Conservation (phyloP, 2,888 invertebrate species). For the Parnassius glacialis region DNA sequence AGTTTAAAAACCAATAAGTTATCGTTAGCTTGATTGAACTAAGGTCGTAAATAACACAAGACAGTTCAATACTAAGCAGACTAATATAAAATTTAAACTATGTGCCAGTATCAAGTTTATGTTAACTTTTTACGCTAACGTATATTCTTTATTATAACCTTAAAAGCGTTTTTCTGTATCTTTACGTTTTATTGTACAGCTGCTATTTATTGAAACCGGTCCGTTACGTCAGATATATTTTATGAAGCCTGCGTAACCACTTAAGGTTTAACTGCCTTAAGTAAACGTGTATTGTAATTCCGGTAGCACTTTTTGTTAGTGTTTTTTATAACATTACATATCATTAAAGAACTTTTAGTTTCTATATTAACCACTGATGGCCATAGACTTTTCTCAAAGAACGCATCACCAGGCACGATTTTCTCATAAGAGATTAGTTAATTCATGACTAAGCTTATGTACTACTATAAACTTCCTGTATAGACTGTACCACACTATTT, state of each 20-base stretch:
- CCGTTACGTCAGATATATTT: slow-evolving; percentile 25
- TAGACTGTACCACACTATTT: no score
- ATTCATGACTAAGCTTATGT: no score
- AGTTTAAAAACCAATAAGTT: no score
- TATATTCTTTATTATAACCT: slow-evolving; percentile 14
- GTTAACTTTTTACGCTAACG: slow-evolving; percentile 9
- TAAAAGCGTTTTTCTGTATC: slow-evolving; percentile 29
- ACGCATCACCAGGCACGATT: no score
- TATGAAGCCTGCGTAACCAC: slow-evolving; percentile 21
- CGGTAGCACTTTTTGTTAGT: slow-evolving; percentile 26
- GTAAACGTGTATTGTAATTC: slow-evolving; percentile 22
- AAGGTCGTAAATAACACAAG: slow-evolving; percentile 2
- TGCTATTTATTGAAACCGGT: slow-evolving; percentile 24
- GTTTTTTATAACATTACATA: no score
- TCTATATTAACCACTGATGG: no score
- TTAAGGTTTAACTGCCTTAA: slow-evolving; percentile 20
- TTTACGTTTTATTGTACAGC: slow-evolving; percentile 20
- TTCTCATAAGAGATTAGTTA: no score
- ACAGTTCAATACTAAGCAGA: not conserved
- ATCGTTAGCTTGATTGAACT: no score
- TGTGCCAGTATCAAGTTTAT: slow-evolving; percentile 3
- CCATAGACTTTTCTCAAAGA: no score
- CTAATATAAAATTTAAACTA: slow-evolving; percentile 7
- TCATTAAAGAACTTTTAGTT: no score
- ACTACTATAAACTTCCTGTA: no score